These are phyloP conservation scores for Pristionchus entomophagus DNA, from an alignment of 2,888 invertebrate genomes.

Conservation along the genomic window DNA sequence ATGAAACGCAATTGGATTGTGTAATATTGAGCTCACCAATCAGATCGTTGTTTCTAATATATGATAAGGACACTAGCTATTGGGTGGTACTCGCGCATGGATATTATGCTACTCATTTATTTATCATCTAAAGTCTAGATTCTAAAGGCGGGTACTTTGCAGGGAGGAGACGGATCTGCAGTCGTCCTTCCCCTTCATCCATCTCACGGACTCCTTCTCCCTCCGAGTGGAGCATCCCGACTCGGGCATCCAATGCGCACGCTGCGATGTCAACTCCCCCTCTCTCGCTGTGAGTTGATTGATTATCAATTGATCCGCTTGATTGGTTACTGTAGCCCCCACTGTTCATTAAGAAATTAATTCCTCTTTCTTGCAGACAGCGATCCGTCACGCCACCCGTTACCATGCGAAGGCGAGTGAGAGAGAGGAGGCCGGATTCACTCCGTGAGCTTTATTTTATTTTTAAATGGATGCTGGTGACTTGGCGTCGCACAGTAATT, in stretches of 20 bases:
- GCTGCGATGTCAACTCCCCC: conserved; percentile 4
- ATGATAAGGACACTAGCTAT: too few species aligned
- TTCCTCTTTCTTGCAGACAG: not conserved
- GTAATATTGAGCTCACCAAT: too few species aligned
- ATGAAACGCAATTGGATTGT: too few species aligned
- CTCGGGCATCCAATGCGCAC: conserved; percentile 40
- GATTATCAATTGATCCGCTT: not conserved
- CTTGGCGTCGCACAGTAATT: not conserved
- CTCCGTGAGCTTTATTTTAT: not conserved
- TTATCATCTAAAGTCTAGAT: too few species aligned
- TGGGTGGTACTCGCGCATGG: too few species aligned
- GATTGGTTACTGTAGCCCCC: not conserved
- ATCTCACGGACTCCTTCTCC: conserved; percentile 23
- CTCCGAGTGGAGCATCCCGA: not conserved
- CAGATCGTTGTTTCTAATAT: too few species aligned
- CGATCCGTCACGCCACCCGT: conserved; percentile 32
- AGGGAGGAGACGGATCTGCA: conserved; percentile 10
- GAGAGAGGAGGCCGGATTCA: not conserved
- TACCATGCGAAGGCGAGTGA: not conserved
- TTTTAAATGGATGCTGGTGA: not conserved
- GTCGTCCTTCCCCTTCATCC: conserved; percentile 18
- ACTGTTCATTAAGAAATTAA: not conserved
- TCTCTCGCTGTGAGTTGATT: not conserved
- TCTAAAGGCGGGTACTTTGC: not conserved
- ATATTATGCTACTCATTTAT: too few species aligned